A percentile compares a stretch with the other conserved stretches of the same genome.
Conservation (phyloP, 2,797 vertebrate species). For the Characodon lateralis region DNA sequence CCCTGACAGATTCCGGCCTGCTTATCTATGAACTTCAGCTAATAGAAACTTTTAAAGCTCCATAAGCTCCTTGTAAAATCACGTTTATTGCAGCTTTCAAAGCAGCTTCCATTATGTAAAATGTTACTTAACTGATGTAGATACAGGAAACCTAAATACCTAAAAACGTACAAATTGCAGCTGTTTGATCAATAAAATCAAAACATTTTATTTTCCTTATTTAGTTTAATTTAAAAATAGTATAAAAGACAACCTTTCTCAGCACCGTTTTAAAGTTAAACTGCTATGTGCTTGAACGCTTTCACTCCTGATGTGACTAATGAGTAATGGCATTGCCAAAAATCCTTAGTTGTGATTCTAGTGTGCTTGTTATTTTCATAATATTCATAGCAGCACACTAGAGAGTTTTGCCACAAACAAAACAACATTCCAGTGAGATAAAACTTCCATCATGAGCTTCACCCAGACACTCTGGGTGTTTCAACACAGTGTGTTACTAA, state of each 20-base stretch:
- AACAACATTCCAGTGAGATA: conserved; percentile 38
- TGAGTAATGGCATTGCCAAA: conserved; percentile 42
- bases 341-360: conserved; percentile 37
- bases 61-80: conserved; percentile 48
- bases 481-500: conserved; percentile 34
- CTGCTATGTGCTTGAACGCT: conserved; percentile 37
- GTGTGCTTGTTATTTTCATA: conserved; percentile 51
- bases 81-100: conserved; percentile 35
- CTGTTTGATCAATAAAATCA: conserved; percentile 11
- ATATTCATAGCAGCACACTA: conserved; percentile 31
- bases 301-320: conserved; percentile 39
- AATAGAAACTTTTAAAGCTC: conserved; percentile 45
- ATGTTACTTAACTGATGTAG: not conserved
- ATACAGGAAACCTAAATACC: conserved; percentile 18
- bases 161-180: not conserved
- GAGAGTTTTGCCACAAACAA: conserved; percentile 51
- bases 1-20: conserved; percentile 24
- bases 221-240: conserved; percentile 10
- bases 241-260: conserved; percentile 13
- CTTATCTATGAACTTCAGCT: conserved; percentile 20
- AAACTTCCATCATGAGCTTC: conserved; percentile 37
- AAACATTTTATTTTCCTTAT: conserved; percentile 7
- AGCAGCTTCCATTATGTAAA: conserved; percentile 18
- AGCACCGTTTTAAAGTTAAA: conserved; percentile 27
- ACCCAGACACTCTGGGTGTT: conserved; percentile 23